These are phyloP conservation scores for Lysandra bellargus DNA, from an alignment of 2,888 invertebrate genomes.

Conservation along the genomic window DNA sequence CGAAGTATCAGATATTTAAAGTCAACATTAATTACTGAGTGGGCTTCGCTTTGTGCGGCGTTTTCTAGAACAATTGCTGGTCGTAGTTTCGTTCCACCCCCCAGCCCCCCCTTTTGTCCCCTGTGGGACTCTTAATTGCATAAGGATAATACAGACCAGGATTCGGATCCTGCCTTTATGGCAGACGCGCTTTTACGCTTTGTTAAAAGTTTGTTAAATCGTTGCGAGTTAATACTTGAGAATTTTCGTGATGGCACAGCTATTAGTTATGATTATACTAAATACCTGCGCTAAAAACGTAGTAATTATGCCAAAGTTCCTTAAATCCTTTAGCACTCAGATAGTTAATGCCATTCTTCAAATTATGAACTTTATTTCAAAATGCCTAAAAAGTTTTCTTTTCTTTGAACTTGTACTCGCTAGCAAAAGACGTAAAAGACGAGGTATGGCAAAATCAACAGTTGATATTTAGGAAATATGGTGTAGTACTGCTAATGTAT, in stretches of 20 bases:
- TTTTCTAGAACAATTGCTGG: constrained; percentile 41
- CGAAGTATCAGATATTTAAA: constrained; percentile 16
- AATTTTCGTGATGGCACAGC: background rate
- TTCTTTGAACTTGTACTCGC: too few relatives aligned
- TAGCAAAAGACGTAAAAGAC: too few relatives aligned
- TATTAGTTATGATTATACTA: background rate
- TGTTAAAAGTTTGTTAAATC: background rate
- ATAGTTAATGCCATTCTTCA: too few relatives aligned
- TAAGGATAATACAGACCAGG: constrained; percentile 1
- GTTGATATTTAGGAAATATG: too few relatives aligned
- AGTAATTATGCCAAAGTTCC: too few relatives aligned
- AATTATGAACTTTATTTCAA: too few relatives aligned
- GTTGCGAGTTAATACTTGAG: background rate
- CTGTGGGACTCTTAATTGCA: background rate
- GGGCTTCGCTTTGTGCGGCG: constrained; percentile 36
- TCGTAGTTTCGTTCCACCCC: constrained; percentile 38
- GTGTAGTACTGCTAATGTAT: too few relatives aligned
- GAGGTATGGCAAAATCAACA: too few relatives aligned
- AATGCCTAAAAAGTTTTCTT: too few relatives aligned
- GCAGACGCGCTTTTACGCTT: background rate
- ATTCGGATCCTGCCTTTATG: background rate
- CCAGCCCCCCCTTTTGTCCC: background rate
- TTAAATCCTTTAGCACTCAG: too few relatives aligned
- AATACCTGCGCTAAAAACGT: background rate
- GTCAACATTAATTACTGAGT: constrained; percentile 30